A percentile compares a stretch with the other conserved stretches of the same genome.
Evolutionary conservation across 2,113 vertebrate genomes (phyloP).

Genomic region (Oceanodroma tethys): DNA sequence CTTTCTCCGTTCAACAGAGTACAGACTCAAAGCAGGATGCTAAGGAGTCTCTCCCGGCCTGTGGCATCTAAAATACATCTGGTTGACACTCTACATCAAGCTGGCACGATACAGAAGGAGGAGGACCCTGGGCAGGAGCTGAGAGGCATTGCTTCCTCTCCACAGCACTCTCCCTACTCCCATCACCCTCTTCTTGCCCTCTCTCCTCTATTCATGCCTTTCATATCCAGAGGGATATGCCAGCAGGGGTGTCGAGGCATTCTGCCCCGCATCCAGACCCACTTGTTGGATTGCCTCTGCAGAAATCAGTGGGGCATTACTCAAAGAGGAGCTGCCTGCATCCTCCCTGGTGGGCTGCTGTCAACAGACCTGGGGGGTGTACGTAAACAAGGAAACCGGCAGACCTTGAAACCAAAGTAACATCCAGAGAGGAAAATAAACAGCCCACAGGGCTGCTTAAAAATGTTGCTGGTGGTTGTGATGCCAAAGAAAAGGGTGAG

Average conservation of each 20-base stretch:
- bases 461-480: background rate
- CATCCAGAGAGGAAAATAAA: background rate
- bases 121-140: background rate
- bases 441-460: background rate
- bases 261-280: background rate
- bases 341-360: background rate
- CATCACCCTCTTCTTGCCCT: background rate
- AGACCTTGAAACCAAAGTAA: background rate
- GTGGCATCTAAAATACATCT: background rate
- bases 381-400: background rate
- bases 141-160: background rate
- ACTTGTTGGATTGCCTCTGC: background rate
- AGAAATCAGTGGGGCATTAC: background rate
- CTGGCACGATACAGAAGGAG: background rate
- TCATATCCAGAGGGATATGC: background rate
- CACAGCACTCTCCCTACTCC: background rate
- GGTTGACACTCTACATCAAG: background rate
- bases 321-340: background rate
- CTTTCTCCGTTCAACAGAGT: background rate
- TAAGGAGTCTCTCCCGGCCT: background rate
- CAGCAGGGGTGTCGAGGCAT: background rate
- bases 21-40: background rate
- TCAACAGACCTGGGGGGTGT: background rate
- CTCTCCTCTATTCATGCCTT: background rate
- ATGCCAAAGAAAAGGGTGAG: background rate